phyloP scores from a whole-genome alignment of 2,113 vertebrate genomes.

The Redunca redunca region DNA sequence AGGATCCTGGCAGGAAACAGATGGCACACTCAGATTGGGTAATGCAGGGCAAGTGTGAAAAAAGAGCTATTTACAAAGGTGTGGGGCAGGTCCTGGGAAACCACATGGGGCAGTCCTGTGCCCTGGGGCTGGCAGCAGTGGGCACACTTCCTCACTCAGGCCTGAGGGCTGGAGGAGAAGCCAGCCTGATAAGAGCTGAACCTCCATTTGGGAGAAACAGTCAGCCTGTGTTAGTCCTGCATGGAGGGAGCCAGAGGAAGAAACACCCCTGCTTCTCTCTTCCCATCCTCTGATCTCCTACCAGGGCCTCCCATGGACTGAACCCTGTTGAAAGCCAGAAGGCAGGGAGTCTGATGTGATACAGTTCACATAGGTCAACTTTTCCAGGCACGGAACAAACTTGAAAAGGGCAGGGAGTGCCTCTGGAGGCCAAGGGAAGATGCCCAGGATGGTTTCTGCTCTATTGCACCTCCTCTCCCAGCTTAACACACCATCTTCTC shows the following conservation, averaged over 20 bases:
- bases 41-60: not conserved
- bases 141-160: not conserved
- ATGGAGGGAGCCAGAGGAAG: not conserved
- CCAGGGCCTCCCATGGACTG: not conserved
- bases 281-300: not conserved
- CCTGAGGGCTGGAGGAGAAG: not conserved
- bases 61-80: not conserved
- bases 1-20: not conserved
- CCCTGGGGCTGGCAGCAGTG: not conserved
- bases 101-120: not conserved
- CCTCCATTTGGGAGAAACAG: not conserved
- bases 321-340: not conserved
- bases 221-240: not conserved
- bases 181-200: not conserved
- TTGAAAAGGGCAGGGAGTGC: not conserved
- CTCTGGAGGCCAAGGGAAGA: not conserved
- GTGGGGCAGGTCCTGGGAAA: not conserved
- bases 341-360: not conserved
- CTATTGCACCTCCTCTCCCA: too few species aligned
- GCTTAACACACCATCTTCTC: not conserved
- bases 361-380: not conserved
- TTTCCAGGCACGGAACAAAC: not conserved
- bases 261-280: not conserved
- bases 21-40: not conserved
- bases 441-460: fast-evolving